These are phyloP conservation scores for Leptopterna dolabrata DNA, from an alignment of 2,888 invertebrate species.

Conservation along the genomic window DNA sequence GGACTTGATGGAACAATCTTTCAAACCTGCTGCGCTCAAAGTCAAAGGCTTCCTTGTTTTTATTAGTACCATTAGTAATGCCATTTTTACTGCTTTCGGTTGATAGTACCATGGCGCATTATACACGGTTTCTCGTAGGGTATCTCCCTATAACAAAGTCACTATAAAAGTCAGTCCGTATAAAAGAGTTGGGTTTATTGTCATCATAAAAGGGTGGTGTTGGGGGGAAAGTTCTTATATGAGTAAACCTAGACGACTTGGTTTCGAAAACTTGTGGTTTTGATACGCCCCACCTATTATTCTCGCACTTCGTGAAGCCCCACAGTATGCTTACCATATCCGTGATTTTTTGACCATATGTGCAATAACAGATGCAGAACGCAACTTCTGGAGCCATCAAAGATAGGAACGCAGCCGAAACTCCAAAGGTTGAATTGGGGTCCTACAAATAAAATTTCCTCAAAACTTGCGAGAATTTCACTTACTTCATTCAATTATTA, in stretches of 20 bases:
- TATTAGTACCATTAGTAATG: conserved; percentile 21
- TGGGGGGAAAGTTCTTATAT: no score
- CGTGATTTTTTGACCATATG: conserved; percentile 33
- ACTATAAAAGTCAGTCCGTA: no score
- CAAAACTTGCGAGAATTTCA: not conserved
- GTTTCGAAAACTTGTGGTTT: no score
- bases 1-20: conserved; percentile 27
- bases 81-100: not conserved
- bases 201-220: no score
- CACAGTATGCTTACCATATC: conserved; percentile 35
- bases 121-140: not conserved
- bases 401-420: conserved; percentile 31
- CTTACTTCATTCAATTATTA: not conserved
- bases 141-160: not conserved
- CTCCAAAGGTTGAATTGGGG: conserved; percentile 27
- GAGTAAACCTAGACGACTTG: no score
- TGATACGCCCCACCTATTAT: no score
- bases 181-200: no score
- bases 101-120: conserved; percentile 38
- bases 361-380: conserved; percentile 34
- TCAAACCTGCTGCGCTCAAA: conserved; percentile 32
- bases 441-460: conserved; percentile 17
- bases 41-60: conserved; percentile 24
- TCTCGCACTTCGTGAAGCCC: no score
- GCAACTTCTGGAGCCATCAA: conserved; percentile 39